Evolutionary conservation across 2,113 vertebrate species (phyloP).

Genomic region (Stegastes partitus): DNA sequence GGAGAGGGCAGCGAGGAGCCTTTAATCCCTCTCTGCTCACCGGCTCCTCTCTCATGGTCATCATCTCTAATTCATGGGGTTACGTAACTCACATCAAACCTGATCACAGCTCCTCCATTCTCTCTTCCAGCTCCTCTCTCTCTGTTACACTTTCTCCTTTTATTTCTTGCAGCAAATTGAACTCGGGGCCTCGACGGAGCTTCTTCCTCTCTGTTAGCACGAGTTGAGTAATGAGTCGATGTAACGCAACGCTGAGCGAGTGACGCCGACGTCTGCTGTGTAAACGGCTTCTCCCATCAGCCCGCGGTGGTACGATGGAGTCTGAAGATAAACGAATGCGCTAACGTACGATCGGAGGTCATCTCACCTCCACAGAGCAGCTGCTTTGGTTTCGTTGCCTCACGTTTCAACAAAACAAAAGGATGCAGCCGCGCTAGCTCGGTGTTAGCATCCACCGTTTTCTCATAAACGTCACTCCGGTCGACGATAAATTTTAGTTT

Average conservation of each 20-base stretch:
- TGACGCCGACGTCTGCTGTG: constrained; percentile 24
- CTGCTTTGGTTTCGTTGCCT: too few species aligned
- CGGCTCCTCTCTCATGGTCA: constrained; percentile 64
- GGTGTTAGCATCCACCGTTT: too few species aligned
- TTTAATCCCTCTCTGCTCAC: constrained; percentile 70
- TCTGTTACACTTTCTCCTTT: constrained; percentile 27
- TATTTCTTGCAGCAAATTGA: constrained; percentile 40
- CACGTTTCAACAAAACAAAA: too few species aligned
- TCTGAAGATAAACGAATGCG: constrained; percentile 24
- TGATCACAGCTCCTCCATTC: constrained; percentile 41
- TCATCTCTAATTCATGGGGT: constrained; percentile 83
- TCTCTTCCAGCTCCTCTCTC: constrained; percentile 20
- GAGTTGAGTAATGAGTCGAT: constrained; percentile 50
- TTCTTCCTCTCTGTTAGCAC: constrained; percentile 52
- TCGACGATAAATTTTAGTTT: too few species aligned
- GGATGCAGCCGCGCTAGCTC: too few species aligned
- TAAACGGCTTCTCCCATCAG: constrained; percentile 47
- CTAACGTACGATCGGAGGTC: too few species aligned
- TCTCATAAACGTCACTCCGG: too few species aligned
- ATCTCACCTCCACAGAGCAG: too few species aligned
- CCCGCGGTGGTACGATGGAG: constrained; percentile 27
- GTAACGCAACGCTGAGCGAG: constrained; percentile 53
- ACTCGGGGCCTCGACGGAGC: constrained; percentile 34
- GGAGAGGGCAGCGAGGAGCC: constrained; percentile 73
- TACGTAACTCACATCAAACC: constrained; percentile 74